Conservation (phyloP, 2,113 vertebrate species). For the Noturus placidus region DNA sequence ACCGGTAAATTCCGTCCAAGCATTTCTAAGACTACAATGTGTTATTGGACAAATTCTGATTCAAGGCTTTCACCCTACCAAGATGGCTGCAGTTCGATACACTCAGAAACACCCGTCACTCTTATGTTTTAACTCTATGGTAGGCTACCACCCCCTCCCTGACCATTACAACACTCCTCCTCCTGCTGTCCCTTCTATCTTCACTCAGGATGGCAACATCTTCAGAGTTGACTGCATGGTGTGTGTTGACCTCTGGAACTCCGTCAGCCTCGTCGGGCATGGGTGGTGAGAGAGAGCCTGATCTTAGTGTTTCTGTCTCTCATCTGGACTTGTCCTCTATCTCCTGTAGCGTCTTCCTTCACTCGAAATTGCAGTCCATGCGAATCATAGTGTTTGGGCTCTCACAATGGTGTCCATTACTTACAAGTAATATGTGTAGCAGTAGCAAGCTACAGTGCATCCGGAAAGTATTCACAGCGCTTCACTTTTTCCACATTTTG, state of each 20-base stretch:
- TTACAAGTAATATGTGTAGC: conserved; percentile 8
- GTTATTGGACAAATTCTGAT: neutral
- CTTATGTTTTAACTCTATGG: conserved; percentile 57
- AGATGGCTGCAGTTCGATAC: neutral
- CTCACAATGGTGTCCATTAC: neutral
- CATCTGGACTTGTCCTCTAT: conserved; percentile 25
- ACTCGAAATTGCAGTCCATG: neutral
- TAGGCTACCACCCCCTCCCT: conserved; percentile 32
- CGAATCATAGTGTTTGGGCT: neutral
- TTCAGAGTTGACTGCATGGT: conserved; percentile 88
- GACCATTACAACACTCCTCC: conserved; percentile 47
- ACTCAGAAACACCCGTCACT: conserved; percentile 26
- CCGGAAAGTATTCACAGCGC: no score
- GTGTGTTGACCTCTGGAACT: conserved; percentile 76
- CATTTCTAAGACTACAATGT: neutral
- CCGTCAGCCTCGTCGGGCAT: conserved; percentile 83
- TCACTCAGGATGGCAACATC: conserved; percentile 85
- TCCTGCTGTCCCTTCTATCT: conserved; percentile 63
- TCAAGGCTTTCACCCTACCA: conserved; percentile 5
- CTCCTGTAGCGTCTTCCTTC: neutral
- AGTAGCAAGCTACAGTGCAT: neutral
- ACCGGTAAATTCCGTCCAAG: neutral
- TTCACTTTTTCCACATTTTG: no score
- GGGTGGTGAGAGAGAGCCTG: conserved; percentile 89
- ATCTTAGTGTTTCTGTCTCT: conserved; percentile 42